Percentiles rank a stretch among this genome's conserved stretches.
phyloP scores from a whole-genome alignment of 2,888 invertebrate genomes.

The Aleiodes leptofemur region DNA sequence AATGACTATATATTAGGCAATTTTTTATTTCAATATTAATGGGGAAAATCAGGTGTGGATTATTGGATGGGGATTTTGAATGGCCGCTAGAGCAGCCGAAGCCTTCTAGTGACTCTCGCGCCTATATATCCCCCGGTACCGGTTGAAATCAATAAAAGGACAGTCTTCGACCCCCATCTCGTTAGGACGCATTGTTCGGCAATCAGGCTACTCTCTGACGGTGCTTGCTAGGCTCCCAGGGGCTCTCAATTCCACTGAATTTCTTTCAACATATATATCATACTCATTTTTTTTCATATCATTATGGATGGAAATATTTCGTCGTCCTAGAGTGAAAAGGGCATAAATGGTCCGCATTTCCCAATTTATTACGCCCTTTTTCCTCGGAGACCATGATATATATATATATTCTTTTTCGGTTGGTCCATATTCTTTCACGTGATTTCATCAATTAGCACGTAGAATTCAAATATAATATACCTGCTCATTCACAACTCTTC shows the following conservation, averaged over 20 bases:
- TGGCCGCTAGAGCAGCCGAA: constrained; percentile 52
- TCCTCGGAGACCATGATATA: too few species aligned
- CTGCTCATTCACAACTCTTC: too few species aligned
- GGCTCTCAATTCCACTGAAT: constrained; percentile 45
- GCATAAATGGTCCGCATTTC: too few species aligned
- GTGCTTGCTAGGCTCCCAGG: constrained; percentile 57
- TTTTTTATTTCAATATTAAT: background rate
- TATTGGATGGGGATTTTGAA: constrained; percentile 45
- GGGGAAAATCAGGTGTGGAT: constrained; percentile 33
- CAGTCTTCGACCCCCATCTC: constrained; percentile 67
- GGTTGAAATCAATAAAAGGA: constrained; percentile 66
- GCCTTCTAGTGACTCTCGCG: constrained; percentile 58
- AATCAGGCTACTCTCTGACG: constrained; percentile 65
- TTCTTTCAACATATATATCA: background rate
- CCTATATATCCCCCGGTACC: constrained; percentile 45
- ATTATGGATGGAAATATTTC: background rate
- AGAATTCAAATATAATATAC: too few species aligned
- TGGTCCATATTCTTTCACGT: background rate
- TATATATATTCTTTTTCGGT: background rate
- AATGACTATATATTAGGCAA: background rate
- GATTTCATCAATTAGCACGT: background rate
- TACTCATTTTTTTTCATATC: background rate
- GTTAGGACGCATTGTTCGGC: constrained; percentile 69
- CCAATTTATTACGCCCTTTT: too few species aligned
- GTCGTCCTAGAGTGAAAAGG: too few species aligned